phyloP scores from a whole-genome alignment of 2,888 invertebrate species.

The Dryobota labecula region DNA sequence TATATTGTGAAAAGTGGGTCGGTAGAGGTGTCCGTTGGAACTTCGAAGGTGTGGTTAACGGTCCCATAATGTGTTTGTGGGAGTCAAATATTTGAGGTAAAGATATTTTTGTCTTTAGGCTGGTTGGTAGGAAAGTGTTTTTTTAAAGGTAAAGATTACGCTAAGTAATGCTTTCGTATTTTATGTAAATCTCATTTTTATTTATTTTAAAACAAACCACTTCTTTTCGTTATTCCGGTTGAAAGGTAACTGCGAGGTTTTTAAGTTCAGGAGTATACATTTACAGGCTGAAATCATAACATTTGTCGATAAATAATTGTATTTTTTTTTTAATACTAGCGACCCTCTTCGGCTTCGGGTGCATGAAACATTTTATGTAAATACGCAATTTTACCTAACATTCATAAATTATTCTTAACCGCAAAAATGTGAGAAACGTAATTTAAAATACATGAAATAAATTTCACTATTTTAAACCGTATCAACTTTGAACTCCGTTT shows the following conservation, averaged over 20 bases:
- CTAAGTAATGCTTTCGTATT: background rate
- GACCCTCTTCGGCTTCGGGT: too few relatives aligned
- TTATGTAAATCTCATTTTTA: background rate
- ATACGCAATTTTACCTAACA: too few relatives aligned
- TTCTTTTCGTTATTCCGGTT: background rate
- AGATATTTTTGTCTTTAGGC: background rate
- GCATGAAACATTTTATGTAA: too few relatives aligned
- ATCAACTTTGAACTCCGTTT: too few relatives aligned
- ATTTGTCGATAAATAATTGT: too few relatives aligned
- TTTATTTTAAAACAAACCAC: background rate
- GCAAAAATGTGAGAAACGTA: too few relatives aligned
- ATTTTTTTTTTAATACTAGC: too few relatives aligned
- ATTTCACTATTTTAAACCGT: too few relatives aligned
- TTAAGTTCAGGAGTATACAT: background rate
- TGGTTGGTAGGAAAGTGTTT: background rate
- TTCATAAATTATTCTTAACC: too few relatives aligned
- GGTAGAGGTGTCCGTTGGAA: slow-evolving; percentile 6
- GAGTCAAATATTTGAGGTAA: slow-evolving; percentile 20
- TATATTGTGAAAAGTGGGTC: slow-evolving; percentile 43
- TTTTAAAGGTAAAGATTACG: slow-evolving; percentile 10
- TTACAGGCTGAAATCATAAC: too few relatives aligned
- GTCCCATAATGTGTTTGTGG: slow-evolving; percentile 21
- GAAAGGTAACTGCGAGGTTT: background rate
- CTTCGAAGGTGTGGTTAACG: slow-evolving; percentile 35
- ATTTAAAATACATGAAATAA: too few relatives aligned